These are phyloP conservation scores for Saiga tatarica DNA, from an alignment of 2,113 vertebrate genomes.

Conservation along the genomic window DNA sequence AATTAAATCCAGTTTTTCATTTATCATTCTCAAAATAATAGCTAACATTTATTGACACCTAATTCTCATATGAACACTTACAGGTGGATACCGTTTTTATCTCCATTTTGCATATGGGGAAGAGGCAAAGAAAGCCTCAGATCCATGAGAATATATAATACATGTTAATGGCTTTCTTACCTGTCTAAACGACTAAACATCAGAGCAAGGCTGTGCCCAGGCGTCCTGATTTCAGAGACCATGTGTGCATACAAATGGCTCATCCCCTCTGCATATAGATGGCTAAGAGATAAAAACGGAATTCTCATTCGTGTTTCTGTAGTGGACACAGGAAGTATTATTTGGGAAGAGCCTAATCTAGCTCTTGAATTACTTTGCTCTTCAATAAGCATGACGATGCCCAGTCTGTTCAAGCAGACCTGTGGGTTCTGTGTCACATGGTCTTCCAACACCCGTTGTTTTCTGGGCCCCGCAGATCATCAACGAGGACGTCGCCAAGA, in stretches of 20 bases:
- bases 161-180: background rate
- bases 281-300: background rate
- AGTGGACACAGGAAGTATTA: fast-evolving
- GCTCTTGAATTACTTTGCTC: background rate
- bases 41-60: background rate
- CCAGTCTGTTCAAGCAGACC: background rate
- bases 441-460: background rate
- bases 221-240: background rate
- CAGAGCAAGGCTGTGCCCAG: background rate
- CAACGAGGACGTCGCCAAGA: slow-evolving; percentile 88
- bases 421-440: background rate
- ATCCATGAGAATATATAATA: too few relatives aligned
- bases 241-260: fast-evolving
- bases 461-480: slow-evolving; percentile 84
- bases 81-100: background rate
- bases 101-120: background rate
- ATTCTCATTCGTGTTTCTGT: fast-evolving
- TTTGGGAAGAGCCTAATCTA: background rate
- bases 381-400: fast-evolving
- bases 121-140: background rate
- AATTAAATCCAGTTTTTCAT: background rate
- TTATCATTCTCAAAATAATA: background rate
- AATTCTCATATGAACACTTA: background rate
- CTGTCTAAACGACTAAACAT: background rate
- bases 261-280: fast-evolving